Base-by-base conservation (phyloP, 2,888 invertebrate species). In the Endomychus coccineus region DNA sequence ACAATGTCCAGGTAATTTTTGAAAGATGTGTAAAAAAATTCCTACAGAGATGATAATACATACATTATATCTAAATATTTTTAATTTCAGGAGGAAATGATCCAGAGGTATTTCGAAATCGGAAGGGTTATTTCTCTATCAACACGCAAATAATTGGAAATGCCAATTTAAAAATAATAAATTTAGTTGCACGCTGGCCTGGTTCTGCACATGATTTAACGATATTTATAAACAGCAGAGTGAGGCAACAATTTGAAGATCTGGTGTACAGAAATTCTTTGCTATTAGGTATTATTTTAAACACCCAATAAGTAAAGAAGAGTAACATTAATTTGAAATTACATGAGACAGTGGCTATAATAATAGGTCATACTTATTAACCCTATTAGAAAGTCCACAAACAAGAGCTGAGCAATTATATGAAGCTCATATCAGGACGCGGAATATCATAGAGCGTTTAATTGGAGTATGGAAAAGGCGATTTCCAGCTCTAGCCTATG, bases 61-160 rank as follows among this genome's bases (percentile, higher is more conserved):
- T 19, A 7, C 21, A 19, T n/a, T 19, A n/a, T 19, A n/a, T 7
- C 6, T 19, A 7, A 19, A n/a, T 6, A 6, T n/a, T 7, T 19
- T 19, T n/a, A 19, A 19, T 19, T 19, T 6, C 6, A 7, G 21
- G n/a, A 19, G 21, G n/a, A 19, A n/a, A n/a, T n/a, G n/a, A n/a
- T n/a, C n/a, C n/a, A n/a, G n/a, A n/a, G n/a, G n/a, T n/a, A n/a
- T n/a, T 19, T 19, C 16, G 50, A 29, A 55, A 56, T 33, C 34
- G 50, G 11, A 56, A 54, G 40, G 46, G 47, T 3, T 51, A 40
- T 27, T 56, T 55, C 45, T 54, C 52, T 10, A 22, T 55, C 1
- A 57, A 57, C 36, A 49, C 55, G 12, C 53, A 56, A 36, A 43
- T 37, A 4, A 38, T 52, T 7, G 45, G 39, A 16, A 42, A 52